phyloP scores from a whole-genome alignment of 2,888 invertebrate species.

The Hydroisotoma schaefferi region DNA sequence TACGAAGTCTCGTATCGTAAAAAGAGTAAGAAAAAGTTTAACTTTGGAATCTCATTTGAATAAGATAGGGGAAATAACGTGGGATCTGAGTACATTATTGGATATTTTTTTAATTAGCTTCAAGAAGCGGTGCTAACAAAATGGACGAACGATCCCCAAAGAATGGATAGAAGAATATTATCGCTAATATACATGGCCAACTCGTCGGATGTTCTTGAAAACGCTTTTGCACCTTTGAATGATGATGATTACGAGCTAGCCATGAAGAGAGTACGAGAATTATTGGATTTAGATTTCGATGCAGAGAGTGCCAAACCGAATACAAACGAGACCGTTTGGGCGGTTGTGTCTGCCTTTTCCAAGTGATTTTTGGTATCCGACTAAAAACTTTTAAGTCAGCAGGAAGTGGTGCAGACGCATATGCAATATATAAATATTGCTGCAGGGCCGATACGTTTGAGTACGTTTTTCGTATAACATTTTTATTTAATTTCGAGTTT shows the following conservation, averaged over 20 bases:
- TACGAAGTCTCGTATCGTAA: conserved; percentile 92
- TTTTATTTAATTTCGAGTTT: too few species aligned
- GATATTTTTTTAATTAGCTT: neutral
- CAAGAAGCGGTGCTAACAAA: conserved; percentile 51
- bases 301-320: conserved; percentile 88
- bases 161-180: conserved; percentile 92
- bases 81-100: too few species aligned
- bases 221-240: conserved; percentile 95
- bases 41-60: too few species aligned
- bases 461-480: too few species aligned
- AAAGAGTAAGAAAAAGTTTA: conserved; percentile 65
- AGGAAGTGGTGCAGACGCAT: neutral
- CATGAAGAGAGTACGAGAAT: conserved; percentile 91
- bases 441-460: too few species aligned
- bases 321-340: conserved; percentile 95
- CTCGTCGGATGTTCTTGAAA: conserved; percentile 97
- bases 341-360: conserved; percentile 96
- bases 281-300: conserved; percentile 95
- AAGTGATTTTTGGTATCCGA: conserved; percentile 56
- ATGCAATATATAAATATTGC: too few species aligned
- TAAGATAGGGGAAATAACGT: too few species aligned
- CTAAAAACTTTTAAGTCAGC: neutral
- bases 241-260: conserved; percentile 98
- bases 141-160: conserved; percentile 95
- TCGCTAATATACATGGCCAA: conserved; percentile 93